Evolutionary conservation across 2,797 vertebrate genomes (phyloP), one percentile per base, ranked within the genome.

Genomic region (Gallinago solitaria): DNA sequence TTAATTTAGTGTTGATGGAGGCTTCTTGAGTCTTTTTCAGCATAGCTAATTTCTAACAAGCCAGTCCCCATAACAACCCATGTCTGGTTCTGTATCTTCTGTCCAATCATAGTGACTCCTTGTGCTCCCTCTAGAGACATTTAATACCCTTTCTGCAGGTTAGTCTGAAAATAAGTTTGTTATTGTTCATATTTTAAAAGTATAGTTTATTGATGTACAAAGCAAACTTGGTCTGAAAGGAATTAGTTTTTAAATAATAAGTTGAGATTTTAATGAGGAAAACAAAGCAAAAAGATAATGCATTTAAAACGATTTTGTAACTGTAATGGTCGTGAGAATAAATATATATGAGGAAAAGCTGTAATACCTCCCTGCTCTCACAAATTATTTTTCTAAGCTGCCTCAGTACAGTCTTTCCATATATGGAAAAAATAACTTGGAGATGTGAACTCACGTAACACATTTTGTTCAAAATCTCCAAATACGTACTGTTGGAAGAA

Each of bases 131-230:
- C 19, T 86, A 33, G 13, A 74, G 71, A 76, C 11, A 24, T 64
- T 59, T 86, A 77, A 45, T 77, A 39, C 15, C 25, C 33, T 54
- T 86, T 57, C 54, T 92, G 59, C 25, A 16, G 32, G 19, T 81
- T 90, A 81, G 57, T 75, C 69, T 60, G 54, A 59, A 28, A 16
- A 73, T 84, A 63, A 82, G 24, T 87, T 90, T 80, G 20, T 74
- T 74, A 7, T 32, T 77, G 11, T 53, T 88, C 4, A 0, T 68
- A 37, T 81, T 89, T 81, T 78, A 14, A 47, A 83, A 87, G 57
- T 47, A 43, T 54, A 81, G 35, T 25, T 83, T 90, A 53, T 41
- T 5, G 9, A 56, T 48, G 19, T 45, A 56, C 13, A 67, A 86
- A 84, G 43, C 21, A 74, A 82, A n/a, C 5, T 57, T 85, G n/a